Base-by-base conservation (phyloP, 2,888 invertebrate genomes). In the Agrotis puta region DNA sequence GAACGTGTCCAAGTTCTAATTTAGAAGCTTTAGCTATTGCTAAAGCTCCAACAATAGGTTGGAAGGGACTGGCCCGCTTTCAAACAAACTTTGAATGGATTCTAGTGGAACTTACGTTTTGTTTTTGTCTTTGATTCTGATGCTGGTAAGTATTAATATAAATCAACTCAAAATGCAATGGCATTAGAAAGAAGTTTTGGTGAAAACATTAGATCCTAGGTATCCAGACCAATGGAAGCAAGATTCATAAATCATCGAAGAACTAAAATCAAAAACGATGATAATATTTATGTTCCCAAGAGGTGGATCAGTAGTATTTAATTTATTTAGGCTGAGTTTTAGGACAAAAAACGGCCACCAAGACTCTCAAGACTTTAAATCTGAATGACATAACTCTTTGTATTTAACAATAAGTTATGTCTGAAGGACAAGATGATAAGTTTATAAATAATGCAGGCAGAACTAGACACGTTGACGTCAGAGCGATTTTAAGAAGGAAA, bases 1-100 rank as follows among this genome's bases (percentile, higher is more conserved):
- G 24, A 66, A 74, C 84, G 81, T 84, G 84, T 39, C 33, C 27
- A 64, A 24, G 47, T 51, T 58, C 9, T 47, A 67, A 74, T 70
- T 54, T 50, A 20, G 58, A 47, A 33, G 70, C 64, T 82, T 83
- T 64, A 39, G 61, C 24, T 39, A 39, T 39, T 11, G 39, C 39
- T 39, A 11, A 39, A 39, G 39, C 27, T 64, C 51, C 39, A 64
- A 64, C 50, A 48, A 24, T 47, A 50, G 45, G 13, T 27, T 11
- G 4, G n/a, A 76, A 51, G n/a, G 9, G 22, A 20, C 14, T 18
- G 47, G 7, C 33, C 14, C 56, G 69, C 47, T 58, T 51, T 27
- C 7, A 22, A 57, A 61, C 33, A 43, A 53, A 75, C 39, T 24
- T 58, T 53, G 18, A 22, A 48, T 22, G n/a, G 7, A 54, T 9